Evolutionary conservation across 2,888 invertebrate species (phyloP).

Genomic region (Lumbricus terrestris): DNA sequence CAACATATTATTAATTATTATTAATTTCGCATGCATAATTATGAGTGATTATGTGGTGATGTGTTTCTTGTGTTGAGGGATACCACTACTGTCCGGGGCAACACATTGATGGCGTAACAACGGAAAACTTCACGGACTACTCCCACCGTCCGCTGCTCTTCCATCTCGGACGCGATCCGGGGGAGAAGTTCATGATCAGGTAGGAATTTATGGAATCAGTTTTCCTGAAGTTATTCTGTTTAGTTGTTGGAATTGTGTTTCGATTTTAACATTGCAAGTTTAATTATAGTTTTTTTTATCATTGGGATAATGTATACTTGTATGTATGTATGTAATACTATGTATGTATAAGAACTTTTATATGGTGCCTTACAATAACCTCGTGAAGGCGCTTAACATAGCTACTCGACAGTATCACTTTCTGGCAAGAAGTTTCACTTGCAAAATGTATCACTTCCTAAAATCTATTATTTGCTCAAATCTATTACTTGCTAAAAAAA

Average conservation of each 20-base stretch:
- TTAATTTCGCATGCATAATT: too few relatives aligned
- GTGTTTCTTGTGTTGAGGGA: constrained; percentile 34
- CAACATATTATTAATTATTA: too few relatives aligned
- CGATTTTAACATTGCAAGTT: background rate
- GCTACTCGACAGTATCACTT: too few relatives aligned
- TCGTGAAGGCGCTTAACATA: too few relatives aligned
- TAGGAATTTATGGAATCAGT: constrained; percentile 26
- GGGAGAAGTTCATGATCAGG: constrained; percentile 41
- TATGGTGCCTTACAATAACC: too few relatives aligned
- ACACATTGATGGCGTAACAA: constrained; percentile 39
- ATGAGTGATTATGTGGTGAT: background rate
- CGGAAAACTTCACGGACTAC: constrained; percentile 38
- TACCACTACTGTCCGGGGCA: constrained; percentile 44
- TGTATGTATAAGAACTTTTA: too few relatives aligned
- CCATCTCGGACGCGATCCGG: constrained; percentile 41
- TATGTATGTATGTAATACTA: too few relatives aligned
- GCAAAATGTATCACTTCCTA: background rate
- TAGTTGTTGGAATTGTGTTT: background rate
- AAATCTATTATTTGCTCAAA: too few relatives aligned
- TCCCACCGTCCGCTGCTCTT: constrained; percentile 39
- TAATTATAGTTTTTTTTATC: background rate
- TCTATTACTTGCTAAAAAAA: too few relatives aligned
- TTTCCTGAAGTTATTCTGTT: too few relatives aligned
- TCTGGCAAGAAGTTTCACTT: background rate
- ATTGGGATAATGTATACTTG: too few relatives aligned